These are phyloP conservation scores for Miniopterus natalensis DNA, from an alignment of 2,113 vertebrate species.

Conservation along the genomic window DNA sequence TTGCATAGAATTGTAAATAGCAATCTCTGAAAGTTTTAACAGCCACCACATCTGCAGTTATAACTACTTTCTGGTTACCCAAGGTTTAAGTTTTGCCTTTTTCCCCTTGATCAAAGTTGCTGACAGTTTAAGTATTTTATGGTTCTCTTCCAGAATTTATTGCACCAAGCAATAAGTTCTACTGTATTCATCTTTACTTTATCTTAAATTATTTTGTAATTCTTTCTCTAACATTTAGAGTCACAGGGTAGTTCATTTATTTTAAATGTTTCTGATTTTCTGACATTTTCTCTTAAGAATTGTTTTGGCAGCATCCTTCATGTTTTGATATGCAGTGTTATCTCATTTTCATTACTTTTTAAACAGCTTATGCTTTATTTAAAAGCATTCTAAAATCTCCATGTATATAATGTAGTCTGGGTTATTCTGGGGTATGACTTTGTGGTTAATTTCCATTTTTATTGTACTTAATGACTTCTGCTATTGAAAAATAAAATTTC, in stretches of 20 bases:
- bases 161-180: neutral
- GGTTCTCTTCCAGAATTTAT: neutral
- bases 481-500: slow-evolving; percentile 44
- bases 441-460: slow-evolving; percentile 34
- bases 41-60: neutral
- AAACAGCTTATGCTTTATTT: slow-evolving; percentile 49
- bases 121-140: neutral
- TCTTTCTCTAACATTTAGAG: neutral
- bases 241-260: neutral
- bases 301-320: neutral
- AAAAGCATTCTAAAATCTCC: slow-evolving; percentile 39
- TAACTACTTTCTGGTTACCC: neutral
- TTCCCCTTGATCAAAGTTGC: neutral
- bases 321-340: neutral
- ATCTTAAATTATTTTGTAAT: neutral
- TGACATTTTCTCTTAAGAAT: neutral
- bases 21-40: neutral
- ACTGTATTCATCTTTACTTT: neutral
- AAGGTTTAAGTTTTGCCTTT: neutral
- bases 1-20: neutral
- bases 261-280: slow-evolving; percentile 9
- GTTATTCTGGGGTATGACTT: slow-evolving; percentile 16
- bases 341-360: slow-evolving; percentile 44
- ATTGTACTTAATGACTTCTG: slow-evolving; percentile 22
- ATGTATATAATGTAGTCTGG: neutral